A percentile compares a stretch with the other conserved stretches of the same genome.
These are phyloP conservation scores for Pristionchus maxplancki DNA, from an alignment of 2,888 invertebrate species.

Conservation along the genomic window DNA sequence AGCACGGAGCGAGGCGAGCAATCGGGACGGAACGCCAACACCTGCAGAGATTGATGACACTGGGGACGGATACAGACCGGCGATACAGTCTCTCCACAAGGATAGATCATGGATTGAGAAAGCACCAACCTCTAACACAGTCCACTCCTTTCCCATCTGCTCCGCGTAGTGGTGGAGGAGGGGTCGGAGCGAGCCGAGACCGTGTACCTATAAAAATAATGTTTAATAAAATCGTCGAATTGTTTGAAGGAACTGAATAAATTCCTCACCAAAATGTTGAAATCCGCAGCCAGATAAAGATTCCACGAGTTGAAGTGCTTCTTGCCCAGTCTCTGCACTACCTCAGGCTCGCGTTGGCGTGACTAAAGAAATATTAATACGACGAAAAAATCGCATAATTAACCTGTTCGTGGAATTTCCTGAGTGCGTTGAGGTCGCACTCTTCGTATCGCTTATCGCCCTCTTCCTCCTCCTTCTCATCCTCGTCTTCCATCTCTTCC, in stretches of 20 bases:
- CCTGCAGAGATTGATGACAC: background rate
- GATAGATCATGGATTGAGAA: too few relatives aligned
- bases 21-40: conserved; percentile 40
- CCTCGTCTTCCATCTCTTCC: conserved; percentile 40
- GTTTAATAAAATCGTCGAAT: background rate
- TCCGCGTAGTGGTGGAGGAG: conserved; percentile 20
- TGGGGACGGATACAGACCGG: background rate
- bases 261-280: conserved; percentile 65
- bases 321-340: conserved; percentile 42
- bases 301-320: conserved; percentile 58
- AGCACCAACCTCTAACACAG: conserved; percentile 6
- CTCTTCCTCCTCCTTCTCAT: conserved; percentile 29
- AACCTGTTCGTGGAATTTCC: conserved; percentile 30
- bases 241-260: too few relatives aligned
- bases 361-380: background rate
- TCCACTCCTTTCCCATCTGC: conserved; percentile 9
- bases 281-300: conserved; percentile 59
- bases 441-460: conserved; percentile 26
- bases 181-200: conserved; percentile 85
- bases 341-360: background rate
- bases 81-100: too few relatives aligned
- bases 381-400: background rate
- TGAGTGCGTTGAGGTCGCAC: conserved; percentile 39
- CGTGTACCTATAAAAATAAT: conserved; percentile 82
- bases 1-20: background rate